Conservation (phyloP, 2,888 invertebrate species). For the Geotrupes spiniger region DNA sequence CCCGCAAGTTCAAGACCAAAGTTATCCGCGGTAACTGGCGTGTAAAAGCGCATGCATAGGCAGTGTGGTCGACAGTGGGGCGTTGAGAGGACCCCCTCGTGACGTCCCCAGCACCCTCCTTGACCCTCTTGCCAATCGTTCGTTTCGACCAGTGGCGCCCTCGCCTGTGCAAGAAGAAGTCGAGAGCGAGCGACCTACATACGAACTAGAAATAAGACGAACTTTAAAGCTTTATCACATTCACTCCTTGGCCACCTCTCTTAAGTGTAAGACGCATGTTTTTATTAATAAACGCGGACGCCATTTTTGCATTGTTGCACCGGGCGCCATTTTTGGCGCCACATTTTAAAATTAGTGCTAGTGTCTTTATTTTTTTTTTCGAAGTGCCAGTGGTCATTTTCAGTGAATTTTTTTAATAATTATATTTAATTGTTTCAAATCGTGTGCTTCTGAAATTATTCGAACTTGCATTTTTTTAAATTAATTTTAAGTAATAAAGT, state of each 20-base stretch:
- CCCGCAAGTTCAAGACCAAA: slow-evolving; percentile 7
- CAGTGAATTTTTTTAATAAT: slow-evolving; percentile 4
- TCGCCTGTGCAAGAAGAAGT: slow-evolving; percentile 27
- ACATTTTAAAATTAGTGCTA: slow-evolving; percentile 11
- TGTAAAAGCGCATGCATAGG: not conserved
- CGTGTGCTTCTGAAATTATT: not conserved
- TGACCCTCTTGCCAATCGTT: slow-evolving; percentile 46
- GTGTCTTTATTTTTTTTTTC: slow-evolving; percentile 9
- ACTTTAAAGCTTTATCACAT: slow-evolving; percentile 50
- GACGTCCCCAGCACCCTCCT: slow-evolving; percentile 31
- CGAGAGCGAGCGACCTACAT: slow-evolving; percentile 48
- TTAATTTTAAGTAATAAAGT: no score
- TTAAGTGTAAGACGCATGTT: slow-evolving; percentile 45
- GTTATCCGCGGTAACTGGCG: not conserved
- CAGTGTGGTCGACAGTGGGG: slow-evolving; percentile 6
- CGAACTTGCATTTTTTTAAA: no score
- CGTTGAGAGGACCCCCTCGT: slow-evolving; percentile 1
- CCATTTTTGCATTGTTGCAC: slow-evolving; percentile 12
- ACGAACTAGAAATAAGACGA: slow-evolving; percentile 51
- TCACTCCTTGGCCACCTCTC: slow-evolving; percentile 47
- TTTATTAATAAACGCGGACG: slow-evolving; percentile 19
- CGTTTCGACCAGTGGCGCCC: slow-evolving; percentile 37
- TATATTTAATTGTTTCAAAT: slow-evolving; percentile 3
- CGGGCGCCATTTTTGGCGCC: slow-evolving; percentile 9
- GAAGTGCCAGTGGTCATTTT: slow-evolving; percentile 7